These are phyloP conservation scores for Tipula lateralis DNA, from an alignment of 2,888 invertebrate genomes.

Conservation along the genomic window DNA sequence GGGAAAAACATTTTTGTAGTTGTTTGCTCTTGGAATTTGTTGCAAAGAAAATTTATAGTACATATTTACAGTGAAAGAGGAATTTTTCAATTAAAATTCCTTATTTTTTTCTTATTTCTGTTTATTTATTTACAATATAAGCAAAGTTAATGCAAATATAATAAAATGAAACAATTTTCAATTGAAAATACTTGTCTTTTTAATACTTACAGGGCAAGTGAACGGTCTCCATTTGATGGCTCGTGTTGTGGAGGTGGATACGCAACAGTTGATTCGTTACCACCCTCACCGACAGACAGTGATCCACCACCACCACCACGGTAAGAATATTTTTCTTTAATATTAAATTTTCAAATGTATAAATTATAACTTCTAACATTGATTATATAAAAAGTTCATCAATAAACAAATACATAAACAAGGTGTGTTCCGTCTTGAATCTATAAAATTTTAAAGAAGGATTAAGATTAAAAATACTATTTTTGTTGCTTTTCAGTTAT, in stretches of 20 bases:
- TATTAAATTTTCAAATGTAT: not conserved
- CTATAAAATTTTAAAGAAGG: too few species aligned
- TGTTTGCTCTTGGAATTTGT: not conserved
- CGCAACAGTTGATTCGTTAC: constrained; percentile 71
- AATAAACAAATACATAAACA: too few species aligned
- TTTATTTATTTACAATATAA: not conserved
- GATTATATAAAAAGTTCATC: too few species aligned
- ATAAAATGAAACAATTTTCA: not conserved
- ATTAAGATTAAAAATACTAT: too few species aligned
- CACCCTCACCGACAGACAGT: constrained; percentile 67
- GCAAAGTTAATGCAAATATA: too few species aligned
- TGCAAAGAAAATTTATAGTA: not conserved
- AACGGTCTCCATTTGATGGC: constrained; percentile 79
- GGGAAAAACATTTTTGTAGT: not conserved
- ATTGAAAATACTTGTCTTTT: not conserved
- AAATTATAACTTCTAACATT: too few species aligned
- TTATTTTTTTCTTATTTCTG: not conserved
- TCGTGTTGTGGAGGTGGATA: constrained; percentile 79
- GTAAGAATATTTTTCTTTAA: constrained; percentile 33
- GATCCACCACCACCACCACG: constrained; percentile 54
- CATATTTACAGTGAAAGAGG: not conserved
- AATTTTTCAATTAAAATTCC: constrained; percentile 1
- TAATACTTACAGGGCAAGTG: constrained; percentile 61
- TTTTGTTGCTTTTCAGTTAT: not conserved
- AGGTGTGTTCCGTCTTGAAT: too few species aligned